Percentiles rank a stretch among this genome's conserved stretches.
phyloP scores from a whole-genome alignment of 2,797 vertebrate species.

The Mormyrops boulengeri region DNA sequence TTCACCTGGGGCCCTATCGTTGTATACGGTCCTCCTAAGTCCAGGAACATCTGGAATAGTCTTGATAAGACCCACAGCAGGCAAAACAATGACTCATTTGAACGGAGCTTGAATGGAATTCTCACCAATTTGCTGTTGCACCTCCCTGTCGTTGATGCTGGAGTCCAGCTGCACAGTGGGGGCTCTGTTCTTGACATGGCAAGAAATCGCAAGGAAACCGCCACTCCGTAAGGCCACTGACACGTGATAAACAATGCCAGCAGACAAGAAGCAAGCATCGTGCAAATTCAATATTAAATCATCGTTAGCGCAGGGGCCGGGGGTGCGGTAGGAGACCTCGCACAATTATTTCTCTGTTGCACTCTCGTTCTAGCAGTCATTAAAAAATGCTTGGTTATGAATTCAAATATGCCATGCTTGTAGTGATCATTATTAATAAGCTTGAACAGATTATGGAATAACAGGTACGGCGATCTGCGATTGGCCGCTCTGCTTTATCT shows the following conservation, averaged over 20 bases:
- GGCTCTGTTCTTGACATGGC: neutral
- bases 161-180: too few relatives aligned
- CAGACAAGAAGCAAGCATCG: neutral
- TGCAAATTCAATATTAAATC: conserved; percentile 9
- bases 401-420: neutral
- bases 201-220: neutral
- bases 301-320: neutral
- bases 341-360: conserved; percentile 11
- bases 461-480: neutral
- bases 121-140: neutral
- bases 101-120: neutral
- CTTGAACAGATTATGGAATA: neutral
- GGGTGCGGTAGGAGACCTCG: neutral
- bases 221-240: neutral
- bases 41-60: neutral
- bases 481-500: neutral
- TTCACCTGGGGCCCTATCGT: neutral
- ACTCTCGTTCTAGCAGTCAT: conserved; percentile 7
- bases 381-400: conserved; percentile 14
- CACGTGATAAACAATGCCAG: neutral
- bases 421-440: conserved; percentile 10
- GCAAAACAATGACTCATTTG: neutral
- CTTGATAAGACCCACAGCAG: neutral
- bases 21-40: neutral
- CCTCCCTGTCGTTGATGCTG: neutral